Base-by-base conservation (phyloP, 1,140 invertebrate genomes). In the Glossosoma conforme region DNA sequence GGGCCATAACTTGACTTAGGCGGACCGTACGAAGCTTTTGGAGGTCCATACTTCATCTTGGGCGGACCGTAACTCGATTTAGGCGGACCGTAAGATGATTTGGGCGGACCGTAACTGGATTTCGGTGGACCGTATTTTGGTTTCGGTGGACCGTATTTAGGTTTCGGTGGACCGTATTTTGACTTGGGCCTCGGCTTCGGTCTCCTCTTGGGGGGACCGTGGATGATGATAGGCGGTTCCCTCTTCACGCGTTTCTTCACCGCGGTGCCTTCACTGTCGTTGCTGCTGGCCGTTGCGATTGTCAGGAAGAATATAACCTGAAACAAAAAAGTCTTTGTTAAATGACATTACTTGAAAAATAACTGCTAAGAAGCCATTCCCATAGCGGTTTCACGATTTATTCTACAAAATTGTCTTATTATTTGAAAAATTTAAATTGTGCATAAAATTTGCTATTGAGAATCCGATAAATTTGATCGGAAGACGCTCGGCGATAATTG, bases 11-110 rank as follows among this genome's bases (percentile, higher is more conserved):
- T 43, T 4, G 55, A 35, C 30, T 53, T 53, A 11, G 62, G 62
- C 37, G 64, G 60, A 5, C 63, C 63, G 40, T 64, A 65, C 4
- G 22, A 41, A 9, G 56, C 18, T 57, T 63, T 65, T 6, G 62
- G 61, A 3, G 63, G 59, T 6, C 63, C 62, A 40, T 62, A 65
- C 37, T 44, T 56, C 1, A 52, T 42, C 32, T 54, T 58, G 0
- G 56, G 56, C 13, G 56, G 52, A 10, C 56, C 56, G 14, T 58
- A 56, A 14, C 32, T 40, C 2, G 50, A 19, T 44, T 51, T 51
- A 19, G 61, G 60, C 9, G 64, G 62, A 6, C 62, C 62, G 36
- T 64, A 64, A 17, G 32, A 51, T 13, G 57, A 40, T 53, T 61
- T 62, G 3, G 61, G 60, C 13, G 63, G 61, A 6, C 62, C 62